phyloP scores from a whole-genome alignment of 1,140 invertebrate species.

The Procambarus virginalis region DNA sequence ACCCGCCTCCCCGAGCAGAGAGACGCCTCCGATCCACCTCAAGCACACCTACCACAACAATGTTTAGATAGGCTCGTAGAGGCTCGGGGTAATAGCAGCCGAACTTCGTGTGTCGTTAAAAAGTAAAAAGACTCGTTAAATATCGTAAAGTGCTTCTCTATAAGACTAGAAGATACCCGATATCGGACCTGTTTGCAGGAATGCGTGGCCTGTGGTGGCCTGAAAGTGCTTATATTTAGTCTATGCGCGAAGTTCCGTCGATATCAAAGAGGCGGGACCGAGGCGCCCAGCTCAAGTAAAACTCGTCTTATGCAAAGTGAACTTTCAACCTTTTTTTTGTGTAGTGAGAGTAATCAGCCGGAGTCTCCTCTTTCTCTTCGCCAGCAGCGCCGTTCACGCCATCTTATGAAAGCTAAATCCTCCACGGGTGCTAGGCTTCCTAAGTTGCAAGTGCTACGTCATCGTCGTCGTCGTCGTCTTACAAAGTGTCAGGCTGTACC shows the following conservation, averaged over 20 bases:
- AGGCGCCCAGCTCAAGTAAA: not conserved
- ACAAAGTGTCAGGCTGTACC: too few relatives aligned
- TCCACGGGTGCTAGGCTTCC: too few relatives aligned
- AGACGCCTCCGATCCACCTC: not conserved
- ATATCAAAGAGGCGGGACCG: not conserved
- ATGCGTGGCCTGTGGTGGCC: too few relatives aligned
- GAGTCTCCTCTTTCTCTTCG: too few relatives aligned
- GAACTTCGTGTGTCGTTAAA: not conserved
- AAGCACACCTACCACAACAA: not conserved
- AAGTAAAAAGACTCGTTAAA: not conserved
- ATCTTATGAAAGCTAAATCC: too few relatives aligned
- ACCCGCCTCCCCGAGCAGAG: conserved; percentile 24
- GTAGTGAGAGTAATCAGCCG: not conserved
- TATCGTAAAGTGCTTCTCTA: too few relatives aligned
- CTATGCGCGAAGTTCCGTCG: not conserved
- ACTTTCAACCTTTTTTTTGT: not conserved
- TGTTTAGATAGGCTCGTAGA: not conserved
- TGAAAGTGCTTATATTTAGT: not conserved
- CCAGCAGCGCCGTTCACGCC: too few relatives aligned
- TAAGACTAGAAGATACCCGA: too few relatives aligned
- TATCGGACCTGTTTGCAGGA: too few relatives aligned
- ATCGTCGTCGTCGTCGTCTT: too few relatives aligned
- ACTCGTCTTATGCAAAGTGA: not conserved
- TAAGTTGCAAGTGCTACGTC: too few relatives aligned
- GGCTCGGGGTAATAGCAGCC: not conserved